Conservation (phyloP, 2,888 invertebrate species). For the Scrobipalpa atriplicella region DNA sequence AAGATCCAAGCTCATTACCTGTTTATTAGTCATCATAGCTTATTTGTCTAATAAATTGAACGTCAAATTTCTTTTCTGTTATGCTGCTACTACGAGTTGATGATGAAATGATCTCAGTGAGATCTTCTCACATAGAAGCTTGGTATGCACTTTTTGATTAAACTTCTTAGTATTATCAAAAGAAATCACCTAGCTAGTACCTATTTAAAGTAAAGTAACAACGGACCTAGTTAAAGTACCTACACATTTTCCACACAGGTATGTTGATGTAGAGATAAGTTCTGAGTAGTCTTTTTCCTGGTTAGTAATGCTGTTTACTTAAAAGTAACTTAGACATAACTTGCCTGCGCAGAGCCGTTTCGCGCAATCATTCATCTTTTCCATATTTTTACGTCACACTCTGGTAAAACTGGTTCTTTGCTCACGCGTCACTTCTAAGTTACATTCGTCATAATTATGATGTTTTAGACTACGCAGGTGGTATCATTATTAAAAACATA, state of each 20-base stretch:
- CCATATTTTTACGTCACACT: not conserved
- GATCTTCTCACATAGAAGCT: too few relatives aligned
- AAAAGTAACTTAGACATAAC: constrained; percentile 4
- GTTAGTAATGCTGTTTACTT: constrained; percentile 13
- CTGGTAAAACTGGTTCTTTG: not conserved
- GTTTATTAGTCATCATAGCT: not conserved
- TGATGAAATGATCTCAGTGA: too few relatives aligned
- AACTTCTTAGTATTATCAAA: not conserved
- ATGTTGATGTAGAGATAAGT: constrained; percentile 13
- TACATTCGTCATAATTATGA: constrained; percentile 3
- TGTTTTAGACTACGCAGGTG: not conserved
- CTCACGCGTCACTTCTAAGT: not conserved
- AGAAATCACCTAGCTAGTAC: not conserved
- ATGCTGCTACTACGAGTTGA: too few relatives aligned
- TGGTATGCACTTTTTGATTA: too few relatives aligned
- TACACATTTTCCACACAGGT: not conserved
- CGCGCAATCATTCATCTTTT: not conserved
- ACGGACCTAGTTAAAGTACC: too few relatives aligned
- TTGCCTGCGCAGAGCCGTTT: constrained; percentile 3
- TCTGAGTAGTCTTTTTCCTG: constrained; percentile 13
- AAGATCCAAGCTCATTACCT: not conserved
- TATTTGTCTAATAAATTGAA: not conserved
- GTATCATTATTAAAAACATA: not conserved
- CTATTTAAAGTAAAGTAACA: not conserved
- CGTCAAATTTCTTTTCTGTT: not conserved